Conservation (phyloP, 2,113 vertebrate species). For the Ancistrus triradiatus region DNA sequence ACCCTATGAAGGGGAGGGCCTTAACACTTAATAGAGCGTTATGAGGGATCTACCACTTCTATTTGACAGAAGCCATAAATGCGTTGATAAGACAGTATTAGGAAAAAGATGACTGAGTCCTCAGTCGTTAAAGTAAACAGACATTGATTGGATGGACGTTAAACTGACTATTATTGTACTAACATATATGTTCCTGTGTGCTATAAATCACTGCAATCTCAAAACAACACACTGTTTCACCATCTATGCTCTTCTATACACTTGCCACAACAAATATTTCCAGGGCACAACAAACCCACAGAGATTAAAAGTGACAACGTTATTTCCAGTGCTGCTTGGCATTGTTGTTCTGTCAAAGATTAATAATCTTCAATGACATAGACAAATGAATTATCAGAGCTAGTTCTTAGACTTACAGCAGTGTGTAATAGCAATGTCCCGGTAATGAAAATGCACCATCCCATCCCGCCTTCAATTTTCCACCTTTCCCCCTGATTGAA, state of each 20-base stretch:
- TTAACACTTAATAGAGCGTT: too few relatives aligned
- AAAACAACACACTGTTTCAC: slow-evolving; percentile 39
- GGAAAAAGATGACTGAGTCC: too few relatives aligned
- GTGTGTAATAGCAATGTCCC: slow-evolving; percentile 50
- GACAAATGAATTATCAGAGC: slow-evolving; percentile 60
- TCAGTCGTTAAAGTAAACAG: too few relatives aligned
- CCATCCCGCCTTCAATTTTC: slow-evolving; percentile 52
- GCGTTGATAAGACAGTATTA: too few relatives aligned
- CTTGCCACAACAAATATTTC: slow-evolving; percentile 34
- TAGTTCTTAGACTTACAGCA: slow-evolving; percentile 39
- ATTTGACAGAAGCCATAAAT: too few relatives aligned
- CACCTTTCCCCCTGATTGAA: slow-evolving; percentile 58
- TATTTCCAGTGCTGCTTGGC: slow-evolving; percentile 46
- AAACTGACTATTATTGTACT: too few relatives aligned
- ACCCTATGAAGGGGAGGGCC: too few relatives aligned
- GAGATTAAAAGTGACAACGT: slow-evolving; percentile 64
- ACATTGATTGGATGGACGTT: too few relatives aligned
- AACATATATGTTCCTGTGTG: too few relatives aligned
- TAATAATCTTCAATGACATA: slow-evolving; percentile 57
- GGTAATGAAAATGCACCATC: slow-evolving; percentile 57
- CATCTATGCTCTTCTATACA: background rate
- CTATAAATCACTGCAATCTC: too few relatives aligned
- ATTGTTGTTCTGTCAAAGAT: slow-evolving; percentile 51
- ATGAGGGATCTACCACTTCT: too few relatives aligned
- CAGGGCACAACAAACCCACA: slow-evolving; percentile 30